Evolutionary conservation across 2,888 invertebrate species (phyloP).

Genomic region (Aporophyla lueneburgensis): DNA sequence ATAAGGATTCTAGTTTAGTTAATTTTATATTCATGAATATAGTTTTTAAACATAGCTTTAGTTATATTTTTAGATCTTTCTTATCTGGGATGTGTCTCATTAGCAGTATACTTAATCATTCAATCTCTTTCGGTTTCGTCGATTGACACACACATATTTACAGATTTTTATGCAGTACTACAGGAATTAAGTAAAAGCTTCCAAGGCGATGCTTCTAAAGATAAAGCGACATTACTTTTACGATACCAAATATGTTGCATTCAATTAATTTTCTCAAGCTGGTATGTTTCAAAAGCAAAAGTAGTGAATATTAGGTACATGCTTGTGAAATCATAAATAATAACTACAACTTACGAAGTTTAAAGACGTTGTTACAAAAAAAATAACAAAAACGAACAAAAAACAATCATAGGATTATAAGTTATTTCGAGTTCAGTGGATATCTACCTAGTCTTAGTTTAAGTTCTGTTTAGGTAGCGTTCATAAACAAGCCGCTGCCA

Average conservation of each 20-base stretch:
- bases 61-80: conserved; percentile 28
- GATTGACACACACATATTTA: background rate
- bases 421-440: conserved; percentile 19
- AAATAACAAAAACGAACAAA: background rate
- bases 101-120: conserved; percentile 23
- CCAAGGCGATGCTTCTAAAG: too few species aligned
- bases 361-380: conserved; percentile 3
- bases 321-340: background rate
- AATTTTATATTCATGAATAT: background rate
- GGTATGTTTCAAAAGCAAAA: conserved; percentile 2
- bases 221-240: conserved; percentile 5
- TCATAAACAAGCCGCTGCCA: conserved; percentile 32
- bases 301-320: background rate
- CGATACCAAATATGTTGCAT: background rate
- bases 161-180: too few species aligned
- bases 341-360: background rate
- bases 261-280: background rate
- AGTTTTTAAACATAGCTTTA: conserved; percentile 14
- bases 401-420: conserved; percentile 8
- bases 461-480: conserved; percentile 28
- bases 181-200: too few species aligned
- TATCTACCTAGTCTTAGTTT: conserved; percentile 42
- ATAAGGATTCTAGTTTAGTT: background rate
- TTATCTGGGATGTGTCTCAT: conserved; percentile 48
- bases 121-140: background rate